Base-by-base conservation (phyloP, 1,140 invertebrate genomes). In the Asbolus verrucosus region DNA sequence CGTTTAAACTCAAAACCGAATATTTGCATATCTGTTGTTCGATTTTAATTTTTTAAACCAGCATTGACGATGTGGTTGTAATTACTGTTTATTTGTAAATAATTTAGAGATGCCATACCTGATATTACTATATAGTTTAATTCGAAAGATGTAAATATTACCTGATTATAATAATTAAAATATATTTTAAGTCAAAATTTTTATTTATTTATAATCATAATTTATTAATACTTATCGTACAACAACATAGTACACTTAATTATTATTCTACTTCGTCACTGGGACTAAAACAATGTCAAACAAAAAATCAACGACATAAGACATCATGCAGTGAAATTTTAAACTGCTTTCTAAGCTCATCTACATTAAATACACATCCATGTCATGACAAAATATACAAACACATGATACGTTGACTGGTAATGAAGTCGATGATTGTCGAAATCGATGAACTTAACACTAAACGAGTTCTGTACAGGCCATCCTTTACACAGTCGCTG, bases 71-170 rank as follows among this genome's bases (percentile, higher is more conserved):
- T 54, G 5, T 1, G 6, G 16, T 67, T 15, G 66, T 65, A 67
- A 63, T 36, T 36, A 36, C 11, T 68, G 46, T 68, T 70, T 61
- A 73, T 63, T 61, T 73, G 69, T 73, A 73, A 66, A 74, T 75
- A 71, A 70, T 41, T n/a, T 65, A 43, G 27, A 73, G 66, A 74
- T 76, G 75, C 75, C 75, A 76, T 76, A 76, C 73, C 70, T 76
- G 75, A 76, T 76, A 76, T 76, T 74, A 76, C 27, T 70, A 66
- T 68, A 71, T 76, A 76, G 71, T 71, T 66, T 67, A 69, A 73
- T 73, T 67, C 67, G 70, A 70, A 66, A 39, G 16, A 71, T 76
- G 73, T 76, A 76, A 72, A 71, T 76, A 69, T 62, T 54, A 54
- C 43, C 62, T 68, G 39, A 60, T 24, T 65, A 62, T 63, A 69